Base-by-base conservation (phyloP, 2,888 invertebrate genomes). In the Muschampia plurimacula region DNA sequence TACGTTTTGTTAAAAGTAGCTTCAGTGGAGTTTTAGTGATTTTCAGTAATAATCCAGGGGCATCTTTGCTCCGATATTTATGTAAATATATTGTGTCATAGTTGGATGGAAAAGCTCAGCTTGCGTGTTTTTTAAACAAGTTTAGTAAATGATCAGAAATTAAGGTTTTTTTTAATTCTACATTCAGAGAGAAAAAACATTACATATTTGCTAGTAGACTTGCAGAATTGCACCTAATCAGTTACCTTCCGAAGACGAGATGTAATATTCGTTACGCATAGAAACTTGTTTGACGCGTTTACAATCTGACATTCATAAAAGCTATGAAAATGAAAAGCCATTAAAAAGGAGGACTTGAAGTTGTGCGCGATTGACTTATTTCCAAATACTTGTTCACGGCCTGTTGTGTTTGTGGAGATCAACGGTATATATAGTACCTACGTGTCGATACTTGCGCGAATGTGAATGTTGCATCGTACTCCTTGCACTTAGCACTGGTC, bases 131-230 rank as follows among this genome's bases (percentile, higher is more conserved):
- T 22, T 9, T 72, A n/a, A 75, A 73, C 67, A 69, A 10, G 6
- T 74, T 77, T 72, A 8, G 13, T 28, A 65, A 28, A 22, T 77
- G 67, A 72, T 2, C 7, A 4, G 65, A 69, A 2, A n/a, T 75
- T 59, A 77, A 75, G 68, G 0, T 8, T 10, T 77, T 77, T 66
- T 41, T 77, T 5, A 71, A 44, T 41, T 41, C 46, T 4, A 67
- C 36, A 10, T 76, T 76, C 15, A 75, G 76, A 2, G 75, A 76
- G 22, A 67, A 44, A 28, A 76, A 74, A 59, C 75, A 75, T 41
- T 49, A 15, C 68, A 0, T 75, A 75, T 57, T 46, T 75, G 64
- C 12, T 74, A 9, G 6, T 72, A 1, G 72, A 74, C n/a, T 52
- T 74, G 15, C 72, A 72, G 55, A 46, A 57, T 39, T 72, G 66